phyloP scores from a whole-genome alignment of 1,140 invertebrate species.

The Caerostris extrusa region DNA sequence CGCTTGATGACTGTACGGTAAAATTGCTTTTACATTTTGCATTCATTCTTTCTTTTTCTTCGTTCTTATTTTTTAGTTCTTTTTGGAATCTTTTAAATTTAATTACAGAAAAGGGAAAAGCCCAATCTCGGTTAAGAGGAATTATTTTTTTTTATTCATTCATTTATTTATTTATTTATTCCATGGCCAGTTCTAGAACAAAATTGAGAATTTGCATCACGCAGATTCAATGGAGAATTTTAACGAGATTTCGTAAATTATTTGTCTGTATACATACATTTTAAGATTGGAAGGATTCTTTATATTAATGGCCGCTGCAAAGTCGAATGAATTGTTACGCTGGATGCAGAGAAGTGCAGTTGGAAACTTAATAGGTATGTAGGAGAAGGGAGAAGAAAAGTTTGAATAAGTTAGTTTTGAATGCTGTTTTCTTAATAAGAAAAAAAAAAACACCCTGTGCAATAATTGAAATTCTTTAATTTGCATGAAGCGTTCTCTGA shows the following conservation, averaged over 20 bases:
- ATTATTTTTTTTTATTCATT: slow-evolving; percentile 2
- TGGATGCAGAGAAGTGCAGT: background rate
- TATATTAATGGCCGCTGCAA: slow-evolving; percentile 46
- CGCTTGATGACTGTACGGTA: slow-evolving; percentile 60
- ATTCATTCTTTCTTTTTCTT: background rate
- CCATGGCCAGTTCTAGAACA: background rate
- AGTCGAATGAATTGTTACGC: slow-evolving; percentile 53
- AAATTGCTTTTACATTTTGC: slow-evolving; percentile 63
- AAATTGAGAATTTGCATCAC: slow-evolving; percentile 73
- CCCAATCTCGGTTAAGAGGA: slow-evolving; percentile 56
- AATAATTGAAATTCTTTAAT: slow-evolving; percentile 51
- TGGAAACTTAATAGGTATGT: slow-evolving; percentile 48
- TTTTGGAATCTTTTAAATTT: slow-evolving; percentile 73
- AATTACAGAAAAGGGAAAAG: slow-evolving; percentile 73
- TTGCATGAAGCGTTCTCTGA: slow-evolving; percentile 31
- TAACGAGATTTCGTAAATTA: slow-evolving; percentile 74
- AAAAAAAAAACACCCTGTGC: background rate
- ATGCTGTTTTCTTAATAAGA: background rate
- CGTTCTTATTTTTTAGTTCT: slow-evolving; percentile 2
- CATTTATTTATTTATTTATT: background rate
- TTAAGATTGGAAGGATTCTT: slow-evolving; percentile 51
- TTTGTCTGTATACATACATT: slow-evolving; percentile 63
- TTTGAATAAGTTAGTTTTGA: slow-evolving; percentile 38
- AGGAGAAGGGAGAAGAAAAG: slow-evolving; percentile 36
- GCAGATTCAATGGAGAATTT: slow-evolving; percentile 72